A percentile compares a stretch with the other conserved stretches of the same genome.
These are phyloP conservation scores for Champsocephalus gunnari DNA, from an alignment of 2,797 vertebrate species.

Conservation along the genomic window DNA sequence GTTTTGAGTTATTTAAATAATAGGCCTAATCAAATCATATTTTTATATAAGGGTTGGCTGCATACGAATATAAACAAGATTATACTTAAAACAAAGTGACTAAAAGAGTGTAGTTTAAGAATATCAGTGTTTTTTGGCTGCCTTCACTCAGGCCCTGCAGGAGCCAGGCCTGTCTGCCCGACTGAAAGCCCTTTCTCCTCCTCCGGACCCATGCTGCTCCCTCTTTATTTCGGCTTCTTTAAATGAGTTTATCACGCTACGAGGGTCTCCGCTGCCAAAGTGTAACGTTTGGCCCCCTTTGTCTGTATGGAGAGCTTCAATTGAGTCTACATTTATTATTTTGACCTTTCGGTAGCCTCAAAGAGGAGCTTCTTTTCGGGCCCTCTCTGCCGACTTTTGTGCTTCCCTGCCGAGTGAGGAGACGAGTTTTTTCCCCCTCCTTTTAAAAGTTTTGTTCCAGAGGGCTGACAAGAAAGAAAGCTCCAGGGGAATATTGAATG, in stretches of 20 bases:
- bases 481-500: conserved; percentile 85
- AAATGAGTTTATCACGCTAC: conserved; percentile 91
- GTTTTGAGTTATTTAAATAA: neutral
- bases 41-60: neutral
- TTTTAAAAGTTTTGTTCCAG: conserved; percentile 85
- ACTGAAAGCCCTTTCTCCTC: conserved; percentile 84
- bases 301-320: conserved; percentile 85
- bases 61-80: neutral
- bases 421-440: conserved; percentile 67
- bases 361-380: conserved; percentile 80
- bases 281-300: conserved; percentile 90
- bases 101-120: conserved; percentile 12
- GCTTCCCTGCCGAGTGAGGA: conserved; percentile 77
- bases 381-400: conserved; percentile 84
- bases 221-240: conserved; percentile 86
- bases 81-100: conserved; percentile 1
- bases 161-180: conserved; percentile 85
- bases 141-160: conserved; percentile 58
- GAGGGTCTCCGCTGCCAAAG: conserved; percentile 86
- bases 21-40: too few relatives aligned
- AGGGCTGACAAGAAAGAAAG: conserved; percentile 82
- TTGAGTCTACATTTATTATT: conserved; percentile 94
- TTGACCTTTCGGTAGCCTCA: conserved; percentile 90
- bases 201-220: conserved; percentile 83
- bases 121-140: conserved; percentile 32